Conservation (phyloP, 2,888 invertebrate genomes). For the Aporophyla lueneburgensis region DNA sequence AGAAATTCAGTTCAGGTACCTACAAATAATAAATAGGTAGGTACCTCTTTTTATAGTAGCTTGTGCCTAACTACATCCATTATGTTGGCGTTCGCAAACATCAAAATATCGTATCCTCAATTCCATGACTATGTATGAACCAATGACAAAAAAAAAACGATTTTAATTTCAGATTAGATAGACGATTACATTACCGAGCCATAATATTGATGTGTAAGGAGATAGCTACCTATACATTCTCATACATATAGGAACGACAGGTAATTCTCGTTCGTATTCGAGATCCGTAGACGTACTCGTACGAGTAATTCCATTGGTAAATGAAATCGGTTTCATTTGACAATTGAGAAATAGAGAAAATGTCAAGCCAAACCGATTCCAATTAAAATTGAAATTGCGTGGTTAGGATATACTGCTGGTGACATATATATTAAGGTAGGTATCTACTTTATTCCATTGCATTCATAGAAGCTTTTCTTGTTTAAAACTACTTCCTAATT, state of each 20-base stretch:
- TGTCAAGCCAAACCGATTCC: conserved; percentile 37
- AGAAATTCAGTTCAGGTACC: neutral
- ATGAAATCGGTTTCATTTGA: conserved; percentile 53
- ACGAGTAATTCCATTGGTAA: conserved; percentile 44
- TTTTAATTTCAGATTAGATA: conserved; percentile 21
- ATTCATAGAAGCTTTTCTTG: neutral
- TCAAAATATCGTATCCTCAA: conserved; percentile 8
- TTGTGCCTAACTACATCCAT: neutral
- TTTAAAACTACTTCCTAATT: conserved; percentile 11
- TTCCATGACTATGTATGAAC: conserved; percentile 1
- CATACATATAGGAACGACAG: neutral
- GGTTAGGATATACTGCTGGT: conserved; percentile 20
- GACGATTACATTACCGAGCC: neutral
- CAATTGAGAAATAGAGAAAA: conserved; percentile 55
- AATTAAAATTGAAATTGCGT: conserved; percentile 55
- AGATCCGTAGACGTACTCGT: conserved; percentile 12
- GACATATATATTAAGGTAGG: conserved; percentile 8
- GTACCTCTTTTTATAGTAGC: neutral
- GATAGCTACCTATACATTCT: neutral
- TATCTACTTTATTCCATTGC: neutral
- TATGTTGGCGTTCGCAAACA: neutral
- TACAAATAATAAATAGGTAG: neutral
- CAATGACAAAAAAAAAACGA: conserved; percentile 2
- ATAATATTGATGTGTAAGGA: conserved; percentile 3
- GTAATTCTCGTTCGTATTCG: conserved; percentile 20